These are phyloP conservation scores for Xyliphius kryptos DNA, from an alignment of 2,113 vertebrate genomes.

Conservation along the genomic window DNA sequence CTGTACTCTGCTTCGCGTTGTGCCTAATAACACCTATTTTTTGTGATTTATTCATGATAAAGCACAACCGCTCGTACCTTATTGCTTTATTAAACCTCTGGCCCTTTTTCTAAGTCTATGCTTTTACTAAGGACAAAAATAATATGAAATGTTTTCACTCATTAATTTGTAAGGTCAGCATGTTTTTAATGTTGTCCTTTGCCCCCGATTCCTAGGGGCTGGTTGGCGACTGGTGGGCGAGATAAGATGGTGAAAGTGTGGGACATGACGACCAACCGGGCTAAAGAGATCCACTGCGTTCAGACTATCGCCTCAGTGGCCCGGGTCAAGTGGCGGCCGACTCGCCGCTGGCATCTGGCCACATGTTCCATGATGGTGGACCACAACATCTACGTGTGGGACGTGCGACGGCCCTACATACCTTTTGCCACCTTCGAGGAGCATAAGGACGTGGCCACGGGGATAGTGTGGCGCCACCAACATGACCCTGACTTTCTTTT, in stretches of 20 bases:
- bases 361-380: constrained; percentile 99
- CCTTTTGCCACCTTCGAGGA: constrained; percentile 96
- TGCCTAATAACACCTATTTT: too few species aligned
- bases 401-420: constrained; percentile 89
- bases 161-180: too few species aligned
- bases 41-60: too few species aligned
- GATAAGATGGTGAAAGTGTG: constrained; percentile 99
- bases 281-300: constrained; percentile 94
- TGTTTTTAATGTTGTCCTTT: too few species aligned
- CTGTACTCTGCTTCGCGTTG: too few species aligned
- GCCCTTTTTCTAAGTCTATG: too few species aligned
- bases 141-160: too few species aligned
- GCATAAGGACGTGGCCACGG: constrained; percentile 94
- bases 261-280: constrained; percentile 92
- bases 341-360: constrained; percentile 87
- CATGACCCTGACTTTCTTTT: constrained; percentile 92
- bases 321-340: constrained; percentile 91
- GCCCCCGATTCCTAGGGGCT: constrained; percentile 76
- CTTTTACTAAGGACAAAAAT: too few species aligned
- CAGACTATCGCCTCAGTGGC: constrained; percentile 96
- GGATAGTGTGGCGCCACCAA: constrained; percentile 92
- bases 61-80: too few species aligned
- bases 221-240: constrained; percentile 90
- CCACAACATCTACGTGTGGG: constrained; percentile 98
- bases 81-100: too few species aligned